Evolutionary conservation across 2,888 invertebrate genomes (phyloP).

Genomic region (Drosophila algonquin): DNA sequence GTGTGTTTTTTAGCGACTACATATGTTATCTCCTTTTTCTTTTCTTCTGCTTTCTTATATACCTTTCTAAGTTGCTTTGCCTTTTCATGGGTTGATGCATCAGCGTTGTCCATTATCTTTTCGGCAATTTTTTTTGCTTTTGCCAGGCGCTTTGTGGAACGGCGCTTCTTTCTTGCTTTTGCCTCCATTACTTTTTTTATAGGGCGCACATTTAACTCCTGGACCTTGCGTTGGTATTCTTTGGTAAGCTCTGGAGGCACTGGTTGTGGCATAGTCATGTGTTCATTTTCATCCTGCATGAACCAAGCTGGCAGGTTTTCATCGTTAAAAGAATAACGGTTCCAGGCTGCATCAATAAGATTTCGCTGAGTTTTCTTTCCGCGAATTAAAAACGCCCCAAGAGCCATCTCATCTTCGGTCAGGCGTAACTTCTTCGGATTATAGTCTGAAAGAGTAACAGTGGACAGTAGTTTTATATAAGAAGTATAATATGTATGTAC

Average conservation of each 20-base stretch:
- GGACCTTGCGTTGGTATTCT: conserved; percentile 92
- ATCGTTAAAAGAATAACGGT: conserved; percentile 96
- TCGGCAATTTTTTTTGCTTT: conserved; percentile 98
- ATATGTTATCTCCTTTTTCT: conserved; percentile 95
- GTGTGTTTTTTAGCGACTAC: conserved; percentile 96
- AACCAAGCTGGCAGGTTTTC: conserved; percentile 98
- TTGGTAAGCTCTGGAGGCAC: conserved; percentile 93
- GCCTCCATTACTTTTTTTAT: conserved; percentile 99
- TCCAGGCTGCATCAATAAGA: conserved; percentile 95
- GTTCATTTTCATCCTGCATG: conserved; percentile 94
- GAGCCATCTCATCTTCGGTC: conserved; percentile 93
- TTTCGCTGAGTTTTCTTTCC: conserved; percentile 96
- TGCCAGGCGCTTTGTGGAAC: conserved; percentile 92
- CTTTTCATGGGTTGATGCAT: conserved; percentile 96
- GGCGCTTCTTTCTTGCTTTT: conserved; percentile 97
- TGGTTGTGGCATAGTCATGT: conserved; percentile 92
- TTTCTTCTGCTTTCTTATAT: conserved; percentile 95
- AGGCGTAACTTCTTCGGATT: conserved; percentile 88
- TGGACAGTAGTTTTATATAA: background rate
- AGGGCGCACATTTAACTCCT: conserved; percentile 96
- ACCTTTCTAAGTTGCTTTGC: conserved; percentile 94
- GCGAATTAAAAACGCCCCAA: conserved; percentile 95
- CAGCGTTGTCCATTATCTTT: conserved; percentile 94
- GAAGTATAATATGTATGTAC: too few relatives aligned
- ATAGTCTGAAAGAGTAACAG: conserved; percentile 47